Percentiles rank a stretch among this genome's conserved stretches.
phyloP scores from a whole-genome alignment of 2,113 vertebrate species.

The Alligator sinensis region DNA sequence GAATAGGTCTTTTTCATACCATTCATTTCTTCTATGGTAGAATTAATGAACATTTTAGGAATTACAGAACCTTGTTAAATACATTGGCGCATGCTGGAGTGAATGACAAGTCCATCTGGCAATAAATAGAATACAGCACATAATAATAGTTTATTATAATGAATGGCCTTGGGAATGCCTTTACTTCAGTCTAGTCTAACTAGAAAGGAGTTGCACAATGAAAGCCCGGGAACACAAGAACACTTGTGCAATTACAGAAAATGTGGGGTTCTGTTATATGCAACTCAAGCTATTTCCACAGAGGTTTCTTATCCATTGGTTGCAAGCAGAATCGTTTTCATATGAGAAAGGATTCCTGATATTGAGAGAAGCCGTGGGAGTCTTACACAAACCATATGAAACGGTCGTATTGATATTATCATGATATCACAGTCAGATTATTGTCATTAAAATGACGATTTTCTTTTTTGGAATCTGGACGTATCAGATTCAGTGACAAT shows the following conservation, averaged over 20 bases:
- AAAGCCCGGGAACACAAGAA: fast-evolving
- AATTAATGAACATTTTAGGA: neutral
- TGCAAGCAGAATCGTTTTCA: neutral
- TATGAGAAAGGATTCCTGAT: neutral
- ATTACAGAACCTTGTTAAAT: fast-evolving
- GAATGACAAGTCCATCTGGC: neutral
- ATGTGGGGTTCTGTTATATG: fast-evolving
- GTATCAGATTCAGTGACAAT: neutral
- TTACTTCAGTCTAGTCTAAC: fast-evolving
- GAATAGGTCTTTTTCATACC: neutral
- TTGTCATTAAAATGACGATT: neutral
- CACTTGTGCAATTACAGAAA: neutral
- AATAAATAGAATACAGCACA: fast-evolving
- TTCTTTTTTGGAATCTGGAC: neutral
- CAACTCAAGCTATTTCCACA: neutral
- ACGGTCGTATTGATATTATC: fast-evolving
- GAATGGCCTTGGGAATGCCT: fast-evolving
- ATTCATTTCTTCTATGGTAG: fast-evolving
- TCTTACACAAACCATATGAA: neutral
- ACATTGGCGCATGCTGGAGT: fast-evolving
- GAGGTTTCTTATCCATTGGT: neutral
- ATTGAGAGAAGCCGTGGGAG: fast-evolving
- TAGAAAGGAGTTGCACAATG: fast-evolving
- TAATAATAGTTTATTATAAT: fast-evolving
- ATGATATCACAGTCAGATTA: neutral